Evolutionary conservation across 2,113 vertebrate genomes (phyloP).

Genomic region (Actenoides lindsayi): DNA sequence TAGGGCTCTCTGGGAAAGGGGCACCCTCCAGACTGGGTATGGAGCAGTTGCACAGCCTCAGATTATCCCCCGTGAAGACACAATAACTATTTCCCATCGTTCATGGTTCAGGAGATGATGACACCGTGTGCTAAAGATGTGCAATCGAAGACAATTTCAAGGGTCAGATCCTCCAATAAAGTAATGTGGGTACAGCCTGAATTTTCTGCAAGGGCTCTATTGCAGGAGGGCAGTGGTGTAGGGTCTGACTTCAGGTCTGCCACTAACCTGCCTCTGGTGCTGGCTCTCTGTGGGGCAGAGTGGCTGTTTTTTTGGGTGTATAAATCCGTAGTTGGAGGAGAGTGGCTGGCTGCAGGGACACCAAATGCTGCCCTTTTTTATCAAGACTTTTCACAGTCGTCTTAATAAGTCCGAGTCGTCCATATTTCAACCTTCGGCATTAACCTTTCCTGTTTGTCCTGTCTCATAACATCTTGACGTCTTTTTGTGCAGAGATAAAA

Average conservation of each 20-base stretch:
- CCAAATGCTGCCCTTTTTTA: neutral
- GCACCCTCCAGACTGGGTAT: neutral
- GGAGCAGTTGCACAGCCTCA: neutral
- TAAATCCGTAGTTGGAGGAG: neutral
- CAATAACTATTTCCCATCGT: neutral
- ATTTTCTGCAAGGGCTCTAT: neutral
- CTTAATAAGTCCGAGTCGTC: slow-evolving; percentile 49
- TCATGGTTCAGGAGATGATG: neutral
- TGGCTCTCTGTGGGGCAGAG: neutral
- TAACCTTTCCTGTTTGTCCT: slow-evolving; percentile 15
- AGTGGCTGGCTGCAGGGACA: neutral
- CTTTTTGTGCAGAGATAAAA: neutral
- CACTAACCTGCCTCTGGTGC: neutral
- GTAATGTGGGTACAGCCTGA: neutral
- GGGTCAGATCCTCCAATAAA: neutral
- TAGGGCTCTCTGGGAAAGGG: neutral
- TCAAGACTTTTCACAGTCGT: neutral
- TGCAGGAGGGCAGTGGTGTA: neutral
- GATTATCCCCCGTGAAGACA: neutral
- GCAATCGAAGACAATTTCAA: neutral
- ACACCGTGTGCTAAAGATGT: neutral
- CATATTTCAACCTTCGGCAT: neutral
- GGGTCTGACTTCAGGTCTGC: neutral
- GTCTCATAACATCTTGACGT: neutral
- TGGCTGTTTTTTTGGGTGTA: neutral